A percentile compares a stretch with the other conserved stretches of the same genome.
phyloP scores from a whole-genome alignment of 2,113 vertebrate species.

The Rhombomys opimus region DNA sequence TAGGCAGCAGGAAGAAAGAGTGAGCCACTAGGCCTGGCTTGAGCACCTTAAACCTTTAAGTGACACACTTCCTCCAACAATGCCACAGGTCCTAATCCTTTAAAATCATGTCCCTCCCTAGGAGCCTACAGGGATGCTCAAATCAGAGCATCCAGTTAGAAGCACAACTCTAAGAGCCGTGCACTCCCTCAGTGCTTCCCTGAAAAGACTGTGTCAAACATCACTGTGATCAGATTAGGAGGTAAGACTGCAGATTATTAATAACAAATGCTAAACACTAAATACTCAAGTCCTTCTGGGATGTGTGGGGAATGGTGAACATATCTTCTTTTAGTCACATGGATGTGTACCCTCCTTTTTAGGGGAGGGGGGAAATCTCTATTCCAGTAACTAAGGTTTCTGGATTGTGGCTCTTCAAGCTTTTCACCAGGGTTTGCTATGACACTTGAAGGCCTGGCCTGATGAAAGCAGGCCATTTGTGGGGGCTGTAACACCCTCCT shows the following conservation, averaged over 20 bases:
- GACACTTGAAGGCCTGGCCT: not conserved
- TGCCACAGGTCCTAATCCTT: not conserved
- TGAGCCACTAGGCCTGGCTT: not conserved
- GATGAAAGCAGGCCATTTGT: fast-evolving
- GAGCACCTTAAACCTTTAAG: not conserved
- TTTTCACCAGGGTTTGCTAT: not conserved
- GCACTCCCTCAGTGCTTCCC: too few species aligned
- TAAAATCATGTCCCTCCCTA: too few species aligned
- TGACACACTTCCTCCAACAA: not conserved
- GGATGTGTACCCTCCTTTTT: not conserved
- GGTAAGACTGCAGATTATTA: not conserved
- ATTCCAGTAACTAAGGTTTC: not conserved
- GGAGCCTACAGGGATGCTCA: too few species aligned
- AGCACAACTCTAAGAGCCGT: not conserved
- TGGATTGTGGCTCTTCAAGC: not conserved
- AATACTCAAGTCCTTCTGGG: not conserved
- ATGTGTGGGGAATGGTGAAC: fast-evolving
- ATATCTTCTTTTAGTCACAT: fast-evolving
- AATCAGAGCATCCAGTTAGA: not conserved
- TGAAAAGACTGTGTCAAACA: not conserved
- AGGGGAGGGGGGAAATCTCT: not conserved
- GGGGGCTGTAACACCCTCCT: too few species aligned
- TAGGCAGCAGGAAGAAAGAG: not conserved
- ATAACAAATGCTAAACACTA: not conserved
- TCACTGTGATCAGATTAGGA: not conserved